Base-by-base conservation (phyloP, 2,797 vertebrate species). In the Prionace glauca region DNA sequence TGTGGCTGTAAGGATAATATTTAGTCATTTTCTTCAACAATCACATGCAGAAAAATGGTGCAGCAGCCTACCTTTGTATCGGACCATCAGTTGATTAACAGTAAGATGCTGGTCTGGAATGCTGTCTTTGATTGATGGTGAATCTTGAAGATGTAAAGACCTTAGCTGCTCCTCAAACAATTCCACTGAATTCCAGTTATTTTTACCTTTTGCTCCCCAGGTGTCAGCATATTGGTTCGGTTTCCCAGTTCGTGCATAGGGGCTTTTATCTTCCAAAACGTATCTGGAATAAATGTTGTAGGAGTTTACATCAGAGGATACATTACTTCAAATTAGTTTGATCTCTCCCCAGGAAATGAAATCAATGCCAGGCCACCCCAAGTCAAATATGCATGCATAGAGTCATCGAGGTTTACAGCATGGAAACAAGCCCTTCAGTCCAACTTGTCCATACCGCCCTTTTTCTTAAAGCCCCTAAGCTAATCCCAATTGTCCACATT, bases 31-130 rank as follows among this genome's bases (percentile, higher is more conserved):
- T 11, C 18, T 36, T 12, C 22, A 67, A 8, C 16, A 41, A 9
- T 67, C 90, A 26, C 2, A 18, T 0, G 3, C 10, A 67, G n/a
- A 69, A 67, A 36, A 69, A 45, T 22, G 1, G 5, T 36, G n/a
- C 9, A 60, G 74, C 92, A 84, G 94, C 95, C 60, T 96, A 99
- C 99, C 98, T 97, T 98, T 98, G 91, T 98, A 99, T 96, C 99
- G 97, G 95, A 97, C 22, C 0, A 98, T 96, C 94, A 99, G 98
- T 93, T 99, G 98, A 96, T 98, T 98, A 95, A 99, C 97, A 96
- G 97, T 97, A 96, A 99, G 97, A 96, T 99, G 98, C 95, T 99
- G 98, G 96, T 99, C 99, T 72, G 99, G 98, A 62, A 99, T 96
- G 0, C 98, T 98, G 96, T 99, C 98, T 96, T 98, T 99, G 86